Percentiles rank a stretch among this genome's conserved stretches.
These are phyloP conservation scores for Lytechinus pictus DNA, from an alignment of 35 echinoderm and acorn worm species.

Conservation along the genomic window DNA sequence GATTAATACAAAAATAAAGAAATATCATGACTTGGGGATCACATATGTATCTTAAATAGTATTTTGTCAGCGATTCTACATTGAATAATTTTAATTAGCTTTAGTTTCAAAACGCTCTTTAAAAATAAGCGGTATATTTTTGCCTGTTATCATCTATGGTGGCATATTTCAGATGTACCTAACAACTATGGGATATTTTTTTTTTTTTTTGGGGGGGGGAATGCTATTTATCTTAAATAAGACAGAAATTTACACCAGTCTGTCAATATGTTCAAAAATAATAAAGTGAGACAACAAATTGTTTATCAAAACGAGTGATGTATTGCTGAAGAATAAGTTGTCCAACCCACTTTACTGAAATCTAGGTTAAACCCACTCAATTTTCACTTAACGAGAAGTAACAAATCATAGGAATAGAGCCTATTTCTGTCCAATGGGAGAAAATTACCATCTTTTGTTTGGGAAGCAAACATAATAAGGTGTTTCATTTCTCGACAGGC, in stretches of 20 bases:
- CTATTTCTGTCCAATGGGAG: background rate
- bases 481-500: slow-evolving; percentile 1
- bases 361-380: background rate
- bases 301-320: background rate
- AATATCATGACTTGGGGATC: background rate
- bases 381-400: background rate
- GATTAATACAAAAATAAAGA: background rate
- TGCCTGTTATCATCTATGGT: too few species aligned
- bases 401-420: background rate
- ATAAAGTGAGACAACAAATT: background rate
- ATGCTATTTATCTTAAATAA: background rate
- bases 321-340: background rate
- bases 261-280: background rate
- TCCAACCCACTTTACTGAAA: background rate
- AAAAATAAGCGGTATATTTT: too few species aligned
- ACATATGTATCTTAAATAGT: too few species aligned
- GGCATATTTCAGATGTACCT: too few species aligned
- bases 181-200: too few species aligned
- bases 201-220: too few species aligned
- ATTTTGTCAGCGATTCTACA: too few species aligned
- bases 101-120: too few species aligned
- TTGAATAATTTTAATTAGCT: too few species aligned
- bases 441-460: background rate
- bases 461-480: background rate
- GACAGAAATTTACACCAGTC: background rate